Evolutionary conservation across 92 coral and sea anemone genomes (phyloP), one percentile per base, ranked within the genome.

Genomic region (Parazoanthus swiftii): DNA sequence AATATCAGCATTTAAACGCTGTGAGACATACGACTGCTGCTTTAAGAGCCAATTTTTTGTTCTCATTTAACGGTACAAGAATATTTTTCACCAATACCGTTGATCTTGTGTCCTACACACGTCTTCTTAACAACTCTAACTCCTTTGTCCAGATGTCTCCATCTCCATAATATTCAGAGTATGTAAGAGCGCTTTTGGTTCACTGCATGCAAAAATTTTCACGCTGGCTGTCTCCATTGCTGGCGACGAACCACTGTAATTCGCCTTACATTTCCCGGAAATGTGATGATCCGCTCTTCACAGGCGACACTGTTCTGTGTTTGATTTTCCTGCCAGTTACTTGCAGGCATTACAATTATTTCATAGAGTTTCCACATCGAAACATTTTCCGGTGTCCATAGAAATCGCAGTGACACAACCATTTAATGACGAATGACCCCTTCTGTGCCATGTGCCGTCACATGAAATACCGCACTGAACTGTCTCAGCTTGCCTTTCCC

Each of bases 391-490:
- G 33, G 33, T 29, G 33, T 29, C 33, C 33, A 29, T 29, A 29
- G 33, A 29, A 29, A 29, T 29, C 33, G 43, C 67, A 36, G 84
- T 9, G 16, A 78, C 82, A 78, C 82, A 44, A 10, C 82, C 33
- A 65, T 85, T 44, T 76, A 80, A 38, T 6, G 77, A 51, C n/a
- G 86, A 43, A 36, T 88, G 54, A 2, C 73, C 63, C 33, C 33
- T 29, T 29, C 33, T 29, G 33, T 29, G 33, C 33, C 33, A 29
- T 29, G 33, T 29, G 33, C 88, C 93, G 82, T 90, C 90, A 75
- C 93, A 87, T 21, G 93, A 88, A 75, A 90, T 88, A 38, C 90
- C 93, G 76, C 93, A 87, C 73, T 88, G 79, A 44, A 71, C 86
- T 59, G 79, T 51, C 26, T 76, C 54, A 21, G 50, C 5, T 66